Evolutionary conservation across 2,888 invertebrate genomes (phyloP).

Genomic region (Herminia tarsipennalis): DNA sequence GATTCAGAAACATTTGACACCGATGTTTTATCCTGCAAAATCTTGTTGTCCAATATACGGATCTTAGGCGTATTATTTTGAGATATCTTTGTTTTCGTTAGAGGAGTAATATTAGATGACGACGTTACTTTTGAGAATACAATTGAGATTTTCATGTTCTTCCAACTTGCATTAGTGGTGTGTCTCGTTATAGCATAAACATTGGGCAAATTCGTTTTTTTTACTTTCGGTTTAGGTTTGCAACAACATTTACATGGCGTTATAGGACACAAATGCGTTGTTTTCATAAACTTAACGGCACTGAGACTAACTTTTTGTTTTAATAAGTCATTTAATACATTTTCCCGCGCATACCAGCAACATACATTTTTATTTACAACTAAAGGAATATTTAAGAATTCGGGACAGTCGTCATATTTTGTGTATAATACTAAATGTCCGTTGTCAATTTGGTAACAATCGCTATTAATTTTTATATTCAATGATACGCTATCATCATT

Average conservation of each 20-base stretch:
- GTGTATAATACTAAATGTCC: conserved; percentile 16
- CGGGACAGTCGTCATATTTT: conserved; percentile 1
- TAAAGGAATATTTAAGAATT: not conserved
- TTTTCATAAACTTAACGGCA: conserved; percentile 36
- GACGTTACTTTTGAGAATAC: conserved; percentile 1
- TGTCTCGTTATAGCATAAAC: conserved; percentile 10
- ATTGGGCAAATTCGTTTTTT: not conserved
- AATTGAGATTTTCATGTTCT: conserved; percentile 7
- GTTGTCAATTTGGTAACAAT: conserved; percentile 38
- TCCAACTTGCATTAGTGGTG: conserved; percentile 17
- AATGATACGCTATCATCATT: not conserved
- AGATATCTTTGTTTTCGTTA: no score
- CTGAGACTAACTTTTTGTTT: conserved; percentile 15
- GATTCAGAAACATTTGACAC: no score
- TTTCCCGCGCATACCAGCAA: conserved; percentile 51
- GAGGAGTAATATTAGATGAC: not conserved
- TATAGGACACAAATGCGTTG: conserved; percentile 32
- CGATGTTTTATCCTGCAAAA: no score
- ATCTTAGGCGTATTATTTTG: no score
- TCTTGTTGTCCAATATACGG: no score
- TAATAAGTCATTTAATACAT: conserved; percentile 26
- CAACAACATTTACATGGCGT: conserved; percentile 45
- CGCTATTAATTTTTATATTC: conserved; percentile 10
- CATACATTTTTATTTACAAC: conserved; percentile 27
- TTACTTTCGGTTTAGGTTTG: conserved; percentile 12